Conservation (phyloP, 2,113 vertebrate species). For the Anoura caudifer region DNA sequence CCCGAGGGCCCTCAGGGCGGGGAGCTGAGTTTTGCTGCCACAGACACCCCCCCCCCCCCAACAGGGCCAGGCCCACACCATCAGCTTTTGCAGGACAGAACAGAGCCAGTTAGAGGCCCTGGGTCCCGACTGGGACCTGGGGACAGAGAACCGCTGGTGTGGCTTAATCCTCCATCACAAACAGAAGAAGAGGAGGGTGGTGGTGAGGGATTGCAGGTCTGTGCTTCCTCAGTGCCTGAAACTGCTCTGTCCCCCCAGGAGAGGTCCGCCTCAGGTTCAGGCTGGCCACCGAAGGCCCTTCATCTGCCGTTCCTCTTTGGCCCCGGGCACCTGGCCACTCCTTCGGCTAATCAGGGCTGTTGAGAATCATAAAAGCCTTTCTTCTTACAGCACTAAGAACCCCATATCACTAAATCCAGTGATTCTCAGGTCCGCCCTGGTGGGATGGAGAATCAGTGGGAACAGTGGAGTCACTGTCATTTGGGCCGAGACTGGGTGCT, state of each 20-base stretch:
- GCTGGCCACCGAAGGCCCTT: background rate
- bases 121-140: background rate
- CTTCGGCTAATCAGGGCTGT: background rate
- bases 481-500: background rate
- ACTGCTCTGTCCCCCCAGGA: background rate
- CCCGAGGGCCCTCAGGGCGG: rapidly evolving
- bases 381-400: background rate
- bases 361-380: background rate
- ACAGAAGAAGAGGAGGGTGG: background rate
- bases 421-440: background rate
- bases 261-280: background rate
- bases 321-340: background rate
- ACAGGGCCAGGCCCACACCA: background rate
- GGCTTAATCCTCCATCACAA: background rate
- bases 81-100: background rate
- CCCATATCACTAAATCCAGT: background rate
- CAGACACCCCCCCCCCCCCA: rapidly evolving
- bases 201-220: background rate
- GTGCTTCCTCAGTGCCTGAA: background rate
- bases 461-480: background rate
- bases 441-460: background rate
- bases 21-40: background rate
- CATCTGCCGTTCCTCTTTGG: background rate
- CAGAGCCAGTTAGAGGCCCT: background rate
- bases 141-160: background rate